phyloP scores from a whole-genome alignment of 2,113 vertebrate species.

The Dipodomys stephensi region DNA sequence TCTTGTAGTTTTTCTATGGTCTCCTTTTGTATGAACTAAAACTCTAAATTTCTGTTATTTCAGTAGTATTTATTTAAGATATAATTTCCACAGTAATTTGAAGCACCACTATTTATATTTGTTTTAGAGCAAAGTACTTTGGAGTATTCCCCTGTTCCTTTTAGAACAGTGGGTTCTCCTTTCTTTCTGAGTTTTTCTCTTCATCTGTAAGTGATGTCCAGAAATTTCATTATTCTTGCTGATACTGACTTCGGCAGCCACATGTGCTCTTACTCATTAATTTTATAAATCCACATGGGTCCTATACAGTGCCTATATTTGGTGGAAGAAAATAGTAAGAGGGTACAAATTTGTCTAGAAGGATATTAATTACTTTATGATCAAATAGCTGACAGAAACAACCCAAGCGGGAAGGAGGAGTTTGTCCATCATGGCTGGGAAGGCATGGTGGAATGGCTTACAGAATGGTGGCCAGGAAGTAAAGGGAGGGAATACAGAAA shows the following conservation, averaged over 20 bases:
- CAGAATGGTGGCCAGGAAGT: not conserved
- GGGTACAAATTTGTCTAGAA: not conserved
- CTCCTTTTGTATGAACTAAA: not conserved
- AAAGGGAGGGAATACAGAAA: not conserved
- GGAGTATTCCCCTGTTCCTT: not conserved
- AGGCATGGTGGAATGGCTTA: not conserved
- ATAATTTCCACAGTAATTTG: not conserved
- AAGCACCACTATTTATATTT: not conserved
- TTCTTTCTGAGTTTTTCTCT: not conserved
- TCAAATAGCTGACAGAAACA: not conserved
- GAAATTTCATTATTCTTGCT: not conserved
- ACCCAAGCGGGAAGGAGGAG: not conserved
- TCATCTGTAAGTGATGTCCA: not conserved
- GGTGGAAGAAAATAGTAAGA: not conserved
- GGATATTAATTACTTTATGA: not conserved
- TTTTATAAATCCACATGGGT: not conserved
- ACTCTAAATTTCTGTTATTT: not conserved
- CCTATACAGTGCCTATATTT: not conserved
- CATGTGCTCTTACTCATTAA: not conserved
- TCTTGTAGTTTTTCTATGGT: not conserved
- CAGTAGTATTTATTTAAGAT: conserved; percentile 2
- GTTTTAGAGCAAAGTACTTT: not conserved
- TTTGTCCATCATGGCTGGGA: not conserved
- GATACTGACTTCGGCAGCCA: not conserved
- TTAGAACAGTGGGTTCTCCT: not conserved